These are phyloP conservation scores for Drosophila acutilabella DNA, from an alignment of 2,888 invertebrate species.

Conservation along the genomic window DNA sequence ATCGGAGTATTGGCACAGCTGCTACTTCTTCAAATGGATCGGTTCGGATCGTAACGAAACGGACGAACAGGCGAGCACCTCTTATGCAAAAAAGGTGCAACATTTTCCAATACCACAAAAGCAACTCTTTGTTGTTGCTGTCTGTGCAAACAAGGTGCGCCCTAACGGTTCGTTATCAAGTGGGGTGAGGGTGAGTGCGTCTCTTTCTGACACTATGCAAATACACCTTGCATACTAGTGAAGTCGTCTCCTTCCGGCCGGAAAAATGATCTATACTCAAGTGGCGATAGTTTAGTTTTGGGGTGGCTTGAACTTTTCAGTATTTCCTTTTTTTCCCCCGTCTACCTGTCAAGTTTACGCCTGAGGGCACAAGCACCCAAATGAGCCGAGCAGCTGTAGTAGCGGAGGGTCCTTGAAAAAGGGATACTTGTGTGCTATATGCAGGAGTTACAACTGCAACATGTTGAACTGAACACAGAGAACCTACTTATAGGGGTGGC, in stretches of 20 bases:
- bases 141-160: conserved; percentile 57
- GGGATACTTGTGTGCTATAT: conserved; percentile 36
- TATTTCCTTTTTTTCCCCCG: conserved; percentile 6
- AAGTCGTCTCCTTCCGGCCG: conserved; percentile 65
- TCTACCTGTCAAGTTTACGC: conserved; percentile 77
- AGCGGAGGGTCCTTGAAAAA: conserved; percentile 64
- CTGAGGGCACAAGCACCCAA: conserved; percentile 66
- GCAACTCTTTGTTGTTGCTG: conserved; percentile 77
- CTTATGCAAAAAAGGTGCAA: conserved; percentile 78
- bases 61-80: conserved; percentile 41
- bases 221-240: conserved; percentile 69
- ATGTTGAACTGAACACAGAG: conserved; percentile 31
- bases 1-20: conserved; percentile 72
- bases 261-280: conserved; percentile 68
- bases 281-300: conserved; percentile 48
- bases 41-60: conserved; percentile 23
- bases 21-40: conserved; percentile 47
- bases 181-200: conserved; percentile 20
- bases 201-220: conserved; percentile 60
- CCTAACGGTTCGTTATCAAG: conserved; percentile 59
- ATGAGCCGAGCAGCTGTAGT: conserved; percentile 57
- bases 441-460: conserved; percentile 44
- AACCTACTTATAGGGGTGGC: conserved; percentile 61
- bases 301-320: conserved; percentile 64
- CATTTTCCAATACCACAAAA: conserved; percentile 67